A percentile compares a stretch with the other conserved stretches of the same genome.
Conservation (phyloP, 1,140 invertebrate species). For the Reticulitermes speratus region DNA sequence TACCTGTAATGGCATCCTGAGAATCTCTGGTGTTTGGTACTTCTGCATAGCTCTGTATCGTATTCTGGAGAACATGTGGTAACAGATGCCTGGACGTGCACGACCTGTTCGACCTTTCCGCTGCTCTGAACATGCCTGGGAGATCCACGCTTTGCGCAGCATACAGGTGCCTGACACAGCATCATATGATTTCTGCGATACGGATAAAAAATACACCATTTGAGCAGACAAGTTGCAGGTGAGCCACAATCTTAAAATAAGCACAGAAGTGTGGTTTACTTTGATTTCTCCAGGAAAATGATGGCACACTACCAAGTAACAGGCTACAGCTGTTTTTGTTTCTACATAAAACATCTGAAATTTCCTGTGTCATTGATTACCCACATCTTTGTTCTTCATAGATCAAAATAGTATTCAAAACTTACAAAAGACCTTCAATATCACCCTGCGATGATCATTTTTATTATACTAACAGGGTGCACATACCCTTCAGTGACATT, state of each 20-base stretch:
- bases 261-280: slow-evolving; percentile 16
- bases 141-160: slow-evolving; percentile 73
- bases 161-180: slow-evolving; percentile 65
- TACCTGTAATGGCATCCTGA: slow-evolving; percentile 60
- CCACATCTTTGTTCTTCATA: too few relatives aligned
- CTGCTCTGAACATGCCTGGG: slow-evolving; percentile 74
- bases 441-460: too few relatives aligned
- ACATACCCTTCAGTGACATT: too few relatives aligned
- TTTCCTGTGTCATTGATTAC: too few relatives aligned
- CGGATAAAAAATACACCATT: slow-evolving; percentile 23
- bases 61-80: slow-evolving; percentile 71
- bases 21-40: slow-evolving; percentile 70
- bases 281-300: neutral
- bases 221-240: neutral
- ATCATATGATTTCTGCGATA: slow-evolving; percentile 65
- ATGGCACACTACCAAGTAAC: too few relatives aligned
- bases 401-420: too few relatives aligned
- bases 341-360: too few relatives aligned
- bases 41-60: slow-evolving; percentile 65
- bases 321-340: too few relatives aligned
- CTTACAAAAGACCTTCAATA: too few relatives aligned
- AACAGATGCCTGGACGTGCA: slow-evolving; percentile 76
- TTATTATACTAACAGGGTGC: too few relatives aligned
- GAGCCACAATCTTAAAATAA: neutral
- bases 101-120: slow-evolving; percentile 81